Evolutionary conservation across 2,888 invertebrate genomes (phyloP).

Genomic region (Cabera pusaria): DNA sequence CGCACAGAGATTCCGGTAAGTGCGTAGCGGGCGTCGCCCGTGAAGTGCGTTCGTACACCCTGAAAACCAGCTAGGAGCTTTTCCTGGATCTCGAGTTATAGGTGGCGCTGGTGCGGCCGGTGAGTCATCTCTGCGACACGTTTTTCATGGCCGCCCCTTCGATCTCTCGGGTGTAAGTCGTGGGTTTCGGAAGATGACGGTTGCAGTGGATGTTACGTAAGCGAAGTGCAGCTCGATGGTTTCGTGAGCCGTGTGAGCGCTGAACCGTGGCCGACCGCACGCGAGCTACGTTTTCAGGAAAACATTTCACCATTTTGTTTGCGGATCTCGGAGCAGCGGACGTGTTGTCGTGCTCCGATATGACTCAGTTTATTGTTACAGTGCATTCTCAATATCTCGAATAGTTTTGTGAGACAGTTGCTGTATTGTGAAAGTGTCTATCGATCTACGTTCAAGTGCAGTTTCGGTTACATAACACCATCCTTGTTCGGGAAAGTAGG

Average conservation of each 20-base stretch:
- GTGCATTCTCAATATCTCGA: conserved; percentile 35
- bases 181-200: conserved; percentile 57
- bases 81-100: conserved; percentile 54
- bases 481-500: conserved; percentile 14
- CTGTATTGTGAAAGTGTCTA: conserved; percentile 59
- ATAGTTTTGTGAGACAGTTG: conserved; percentile 44
- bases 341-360: conserved; percentile 49
- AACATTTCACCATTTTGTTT: conserved; percentile 79
- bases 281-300: conserved; percentile 73
- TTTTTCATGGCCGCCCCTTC: conserved; percentile 77
- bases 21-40: conserved; percentile 45
- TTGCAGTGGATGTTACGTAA: conserved; percentile 77
- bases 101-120: conserved; percentile 71
- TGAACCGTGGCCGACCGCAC: conserved; percentile 69
- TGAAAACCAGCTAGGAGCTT: conserved; percentile 57
- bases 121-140: conserved; percentile 80
- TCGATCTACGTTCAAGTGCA: conserved; percentile 39
- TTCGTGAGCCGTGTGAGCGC: conserved; percentile 64
- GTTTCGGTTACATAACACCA: conserved; percentile 39
- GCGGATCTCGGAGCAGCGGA: conserved; percentile 58
- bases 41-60: conserved; percentile 49
- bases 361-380: conserved; percentile 42
- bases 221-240: conserved; percentile 69
- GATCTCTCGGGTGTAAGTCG: conserved; percentile 50
- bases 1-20: conserved; percentile 70